phyloP scores from a whole-genome alignment of 1,140 invertebrate genomes.

The Antheraea pernyi region DNA sequence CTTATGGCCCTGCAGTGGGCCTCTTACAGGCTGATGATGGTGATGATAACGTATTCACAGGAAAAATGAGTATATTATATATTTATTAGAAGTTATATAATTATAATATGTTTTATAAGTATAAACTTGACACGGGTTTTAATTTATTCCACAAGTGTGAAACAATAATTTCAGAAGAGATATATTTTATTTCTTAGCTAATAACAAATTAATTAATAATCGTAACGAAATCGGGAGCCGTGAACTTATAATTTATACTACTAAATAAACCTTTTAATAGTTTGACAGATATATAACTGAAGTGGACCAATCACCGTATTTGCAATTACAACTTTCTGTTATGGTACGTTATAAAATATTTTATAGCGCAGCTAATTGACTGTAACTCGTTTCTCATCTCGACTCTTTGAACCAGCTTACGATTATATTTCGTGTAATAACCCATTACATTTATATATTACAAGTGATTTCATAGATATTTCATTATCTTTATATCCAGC shows the following conservation, averaged over 20 bases:
- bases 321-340: conserved; percentile 26
- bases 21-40: too few relatives aligned
- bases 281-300: conserved; percentile 29
- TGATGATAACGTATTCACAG: too few relatives aligned
- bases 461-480: not conserved
- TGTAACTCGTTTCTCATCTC: conserved; percentile 10
- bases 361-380: conserved; percentile 28
- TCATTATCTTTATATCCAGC: not conserved
- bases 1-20: too few relatives aligned
- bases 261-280: conserved; percentile 14
- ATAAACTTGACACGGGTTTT: not conserved
- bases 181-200: not conserved
- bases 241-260: conserved; percentile 14
- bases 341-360: conserved; percentile 35
- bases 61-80: too few relatives aligned
- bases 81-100: too few relatives aligned
- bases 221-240: not conserved
- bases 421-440: not conserved
- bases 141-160: too few relatives aligned
- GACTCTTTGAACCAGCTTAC: not conserved
- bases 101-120: too few relatives aligned
- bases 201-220: conserved; percentile 5
- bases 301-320: conserved; percentile 34
- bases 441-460: not conserved
- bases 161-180: not conserved